Percentiles rank a stretch among this genome's conserved stretches.
phyloP scores from a whole-genome alignment of 2,888 invertebrate species.

The Junonia oenone region DNA sequence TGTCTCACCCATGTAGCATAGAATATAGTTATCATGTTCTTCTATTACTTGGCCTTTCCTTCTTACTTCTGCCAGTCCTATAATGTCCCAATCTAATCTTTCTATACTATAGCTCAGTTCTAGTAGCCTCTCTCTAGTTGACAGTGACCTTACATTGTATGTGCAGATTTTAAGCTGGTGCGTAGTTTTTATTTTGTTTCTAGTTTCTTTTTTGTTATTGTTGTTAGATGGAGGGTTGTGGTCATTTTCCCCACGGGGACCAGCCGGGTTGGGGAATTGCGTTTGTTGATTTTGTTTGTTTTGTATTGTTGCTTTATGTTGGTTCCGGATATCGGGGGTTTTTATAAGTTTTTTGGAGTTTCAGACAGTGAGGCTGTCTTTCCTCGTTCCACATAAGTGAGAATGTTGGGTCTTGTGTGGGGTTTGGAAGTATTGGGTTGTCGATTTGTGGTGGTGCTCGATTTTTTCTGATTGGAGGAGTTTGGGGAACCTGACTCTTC shows the following conservation, averaged over 20 bases:
- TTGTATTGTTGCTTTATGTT: too few species aligned
- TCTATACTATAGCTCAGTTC: too few species aligned
- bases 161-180: slow-evolving; percentile 1
- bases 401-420: slow-evolving; percentile 3
- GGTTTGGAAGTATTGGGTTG: not conserved
- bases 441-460: not conserved
- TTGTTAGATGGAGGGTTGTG: not conserved
- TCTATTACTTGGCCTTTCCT: not conserved
- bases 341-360: too few species aligned
- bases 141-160: not conserved
- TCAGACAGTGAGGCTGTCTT: too few species aligned
- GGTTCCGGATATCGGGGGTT: too few species aligned
- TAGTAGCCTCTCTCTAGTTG: too few species aligned
- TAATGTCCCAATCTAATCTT: too few species aligned
- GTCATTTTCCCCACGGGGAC: not conserved
- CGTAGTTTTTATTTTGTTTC: slow-evolving; percentile 10
- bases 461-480: not conserved
- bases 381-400: not conserved
- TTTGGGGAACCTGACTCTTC: slow-evolving; percentile 10
- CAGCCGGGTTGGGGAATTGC: too few species aligned
- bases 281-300: too few species aligned
- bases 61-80: not conserved
- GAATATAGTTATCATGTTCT: not conserved
- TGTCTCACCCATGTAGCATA: not conserved
- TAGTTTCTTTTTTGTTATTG: not conserved